phyloP scores from a whole-genome alignment of 2,797 vertebrate genomes.

The Knipowitschia caucasica region DNA sequence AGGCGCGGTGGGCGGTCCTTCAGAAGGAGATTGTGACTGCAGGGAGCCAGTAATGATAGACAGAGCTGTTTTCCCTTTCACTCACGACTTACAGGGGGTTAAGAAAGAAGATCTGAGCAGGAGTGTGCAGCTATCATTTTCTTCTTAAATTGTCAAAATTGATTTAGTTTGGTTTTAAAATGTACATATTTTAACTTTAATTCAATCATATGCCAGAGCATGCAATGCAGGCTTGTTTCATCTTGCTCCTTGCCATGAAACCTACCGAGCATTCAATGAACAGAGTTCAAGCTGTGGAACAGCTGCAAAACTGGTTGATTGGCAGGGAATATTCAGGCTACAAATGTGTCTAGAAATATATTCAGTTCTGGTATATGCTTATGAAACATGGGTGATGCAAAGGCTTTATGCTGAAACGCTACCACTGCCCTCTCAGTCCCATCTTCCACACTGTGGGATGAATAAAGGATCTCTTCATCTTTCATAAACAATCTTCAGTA shows the following conservation, averaged over 20 bases:
- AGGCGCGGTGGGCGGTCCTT: constrained; percentile 55
- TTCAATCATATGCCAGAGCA: background rate
- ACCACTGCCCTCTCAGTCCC: no score
- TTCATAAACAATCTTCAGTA: no score
- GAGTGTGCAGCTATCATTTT: background rate
- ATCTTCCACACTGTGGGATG: no score
- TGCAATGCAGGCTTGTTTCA: background rate
- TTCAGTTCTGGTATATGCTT: no score
- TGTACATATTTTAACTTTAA: background rate
- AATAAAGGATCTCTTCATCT: no score
- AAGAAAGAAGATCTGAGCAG: constrained; percentile 38
- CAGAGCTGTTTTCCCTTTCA: constrained; percentile 50
- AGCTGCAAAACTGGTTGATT: background rate
- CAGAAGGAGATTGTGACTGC: constrained; percentile 57
- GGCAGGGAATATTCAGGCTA: no score
- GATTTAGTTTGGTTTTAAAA: background rate
- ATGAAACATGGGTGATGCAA: no score
- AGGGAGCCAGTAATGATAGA: constrained; percentile 67
- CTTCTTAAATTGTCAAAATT: constrained; percentile 1
- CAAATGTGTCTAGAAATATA: no score
- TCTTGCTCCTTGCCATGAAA: background rate
- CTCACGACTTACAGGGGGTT: constrained; percentile 37
- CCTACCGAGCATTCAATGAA: background rate
- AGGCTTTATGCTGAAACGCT: no score
- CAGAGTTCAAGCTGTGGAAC: background rate